These are phyloP conservation scores for Pantherophis vulpinus DNA, from an alignment of 2,797 vertebrate species.

Conservation along the genomic window DNA sequence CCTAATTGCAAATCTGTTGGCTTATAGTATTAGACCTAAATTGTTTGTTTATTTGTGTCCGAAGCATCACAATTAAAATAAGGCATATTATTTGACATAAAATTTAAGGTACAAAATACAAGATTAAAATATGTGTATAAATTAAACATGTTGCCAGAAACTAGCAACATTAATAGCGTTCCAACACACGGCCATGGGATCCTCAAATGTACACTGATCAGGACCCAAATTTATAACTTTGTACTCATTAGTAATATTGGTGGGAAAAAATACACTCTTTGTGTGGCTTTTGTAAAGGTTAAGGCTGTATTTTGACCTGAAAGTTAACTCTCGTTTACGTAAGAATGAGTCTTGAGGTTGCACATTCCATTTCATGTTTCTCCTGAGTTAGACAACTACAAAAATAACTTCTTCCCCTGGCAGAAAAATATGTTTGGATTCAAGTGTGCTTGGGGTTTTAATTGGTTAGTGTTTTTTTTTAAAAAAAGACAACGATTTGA, in stretches of 20 bases:
- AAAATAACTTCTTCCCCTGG: background rate
- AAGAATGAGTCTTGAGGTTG: background rate
- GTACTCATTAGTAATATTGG: background rate
- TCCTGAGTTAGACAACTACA: background rate
- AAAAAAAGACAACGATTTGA: background rate
- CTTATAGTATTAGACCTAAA: background rate
- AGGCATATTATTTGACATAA: background rate
- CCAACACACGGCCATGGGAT: background rate
- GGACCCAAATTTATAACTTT: background rate
- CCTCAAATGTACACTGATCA: background rate
- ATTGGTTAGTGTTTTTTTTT: background rate
- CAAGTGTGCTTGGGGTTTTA: background rate
- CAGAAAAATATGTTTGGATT: background rate
- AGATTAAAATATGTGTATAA: background rate
- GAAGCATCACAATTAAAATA: background rate
- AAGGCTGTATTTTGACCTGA: background rate
- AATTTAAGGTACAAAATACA: background rate
- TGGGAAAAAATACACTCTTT: background rate
- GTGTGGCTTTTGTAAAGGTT: background rate
- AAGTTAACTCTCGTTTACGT: background rate
- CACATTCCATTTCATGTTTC: background rate
- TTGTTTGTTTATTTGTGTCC: background rate
- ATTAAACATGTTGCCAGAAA: too few relatives aligned
- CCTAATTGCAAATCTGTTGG: background rate
- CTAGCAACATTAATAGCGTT: background rate